These are phyloP conservation scores for Bilobella aurantiaca DNA, from an alignment of 1,140 invertebrate genomes.

Conservation along the genomic window DNA sequence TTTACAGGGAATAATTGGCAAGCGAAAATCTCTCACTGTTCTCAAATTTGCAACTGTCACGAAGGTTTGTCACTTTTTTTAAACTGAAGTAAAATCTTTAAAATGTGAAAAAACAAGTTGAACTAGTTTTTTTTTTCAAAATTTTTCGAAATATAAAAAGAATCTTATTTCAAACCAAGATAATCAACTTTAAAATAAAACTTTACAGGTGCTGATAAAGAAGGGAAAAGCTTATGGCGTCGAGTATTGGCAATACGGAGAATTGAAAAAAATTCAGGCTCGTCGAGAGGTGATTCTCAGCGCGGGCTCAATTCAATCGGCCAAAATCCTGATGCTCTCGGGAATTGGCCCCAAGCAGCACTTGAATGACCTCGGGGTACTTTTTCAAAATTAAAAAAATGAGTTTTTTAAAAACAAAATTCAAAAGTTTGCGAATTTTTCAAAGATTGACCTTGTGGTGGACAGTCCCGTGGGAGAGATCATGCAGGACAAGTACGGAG, in stretches of 20 bases:
- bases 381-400: neutral
- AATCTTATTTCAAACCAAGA: no score
- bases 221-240: constrained; percentile 5
- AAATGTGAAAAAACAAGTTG: no score
- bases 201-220: neutral
- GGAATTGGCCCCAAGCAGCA: constrained; percentile 22
- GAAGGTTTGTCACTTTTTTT: no score
- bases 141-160: no score
- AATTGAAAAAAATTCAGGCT: constrained; percentile 18
- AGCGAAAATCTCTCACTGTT: neutral
- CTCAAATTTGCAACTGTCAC: neutral
- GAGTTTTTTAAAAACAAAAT: neutral
- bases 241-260: neutral
- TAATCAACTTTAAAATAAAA: no score
- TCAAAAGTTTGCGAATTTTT: neutral
- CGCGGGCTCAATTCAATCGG: constrained; percentile 25
- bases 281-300: constrained; percentile 13
- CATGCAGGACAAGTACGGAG: constrained; percentile 26
- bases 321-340: constrained; percentile 39
- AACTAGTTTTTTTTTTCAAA: no score
- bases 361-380: constrained; percentile 16
- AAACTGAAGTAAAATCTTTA: no score
- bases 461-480: constrained; percentile 21
- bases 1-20: constrained; percentile 1
- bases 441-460: neutral